Base-by-base conservation (phyloP, 2,797 vertebrate genomes). In the Anolis apletophallus region DNA sequence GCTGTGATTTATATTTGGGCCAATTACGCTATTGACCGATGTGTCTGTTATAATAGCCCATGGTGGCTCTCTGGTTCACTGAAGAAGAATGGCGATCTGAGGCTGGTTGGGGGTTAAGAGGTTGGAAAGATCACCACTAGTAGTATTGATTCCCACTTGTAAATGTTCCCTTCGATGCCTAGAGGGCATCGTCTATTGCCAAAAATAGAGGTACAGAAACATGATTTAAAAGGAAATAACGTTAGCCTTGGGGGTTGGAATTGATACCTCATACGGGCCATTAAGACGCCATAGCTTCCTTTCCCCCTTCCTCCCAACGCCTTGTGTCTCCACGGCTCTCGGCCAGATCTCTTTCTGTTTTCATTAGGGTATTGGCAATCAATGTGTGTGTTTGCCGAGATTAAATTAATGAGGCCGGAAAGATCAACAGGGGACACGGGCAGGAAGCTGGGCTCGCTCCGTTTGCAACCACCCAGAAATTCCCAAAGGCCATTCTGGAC, bases 361-460 rank as follows among this genome's bases (percentile, higher is more conserved):
- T 91, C 89, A 91, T 93, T 92, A 88, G 84, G 0, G 0, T 90
- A 79, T 93, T 93, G 90, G 86, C 88, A 91, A 93, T 93, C 88
- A 87, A 90, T 94, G 83, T 87, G 81, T 88, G 82, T 92, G 88
- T 90, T 93, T 93, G 87, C 34, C 68, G 0, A 86, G 80, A n/a
- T 0, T 77, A 21, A 90, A 72, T 90, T 92, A 88, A 90, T 89
- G 90, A 92, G 88, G 71, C 88, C 72, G 89, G 86, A 89, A 92
- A 93, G 83, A 91, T 73, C 9, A 50, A 88, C 82, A 85, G 80
- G 74, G 80, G 80, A 34, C 23, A 50, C 55, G 32, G 69, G 40
- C 40, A 64, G 23, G 68, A 32, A 26, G 50, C 34, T 61, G 67
- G 36, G 46, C 11, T 59, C 50, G 26, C 34, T n/a, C 26, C 1